Percentiles rank a stretch among this genome's conserved stretches.
These are phyloP conservation scores for Lamellibrachia columna DNA, from an alignment of 2,888 invertebrate genomes.

Conservation along the genomic window DNA sequence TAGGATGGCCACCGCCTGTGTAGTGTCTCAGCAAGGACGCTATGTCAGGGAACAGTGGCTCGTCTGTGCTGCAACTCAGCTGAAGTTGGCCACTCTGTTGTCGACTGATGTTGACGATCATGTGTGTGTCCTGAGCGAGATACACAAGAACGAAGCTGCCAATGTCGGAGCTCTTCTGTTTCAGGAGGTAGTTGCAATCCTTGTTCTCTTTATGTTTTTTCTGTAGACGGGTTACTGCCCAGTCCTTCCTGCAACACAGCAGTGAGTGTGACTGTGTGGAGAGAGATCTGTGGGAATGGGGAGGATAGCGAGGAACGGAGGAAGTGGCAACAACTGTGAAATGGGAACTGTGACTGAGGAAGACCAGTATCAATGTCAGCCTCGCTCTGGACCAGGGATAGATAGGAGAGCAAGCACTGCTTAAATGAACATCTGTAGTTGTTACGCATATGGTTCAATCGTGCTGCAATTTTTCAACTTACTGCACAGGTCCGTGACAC, in stretches of 20 bases:
- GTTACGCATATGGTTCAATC: neutral
- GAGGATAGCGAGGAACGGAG: too few relatives aligned
- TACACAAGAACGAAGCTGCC: constrained; percentile 32
- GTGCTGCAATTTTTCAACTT: neutral
- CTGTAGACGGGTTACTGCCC: constrained; percentile 33
- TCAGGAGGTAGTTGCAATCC: constrained; percentile 34
- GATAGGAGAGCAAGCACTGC: too few relatives aligned
- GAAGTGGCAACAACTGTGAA: too few relatives aligned
- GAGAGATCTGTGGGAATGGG: too few relatives aligned
- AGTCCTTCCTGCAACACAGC: constrained; percentile 31
- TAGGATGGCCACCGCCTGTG: neutral
- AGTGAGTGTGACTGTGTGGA: neutral
- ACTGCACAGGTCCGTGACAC: constrained; percentile 41
- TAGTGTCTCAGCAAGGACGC: neutral
- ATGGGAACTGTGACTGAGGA: too few relatives aligned
- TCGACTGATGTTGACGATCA: neutral
- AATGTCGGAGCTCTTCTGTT: constrained; percentile 28
- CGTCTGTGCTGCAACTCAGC: neutral
- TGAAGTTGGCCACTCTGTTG: neutral
- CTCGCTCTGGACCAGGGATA: too few relatives aligned
- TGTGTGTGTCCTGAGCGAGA: neutral
- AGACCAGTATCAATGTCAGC: too few relatives aligned
- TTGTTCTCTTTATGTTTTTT: constrained; percentile 26
- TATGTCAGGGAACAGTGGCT: neutral
- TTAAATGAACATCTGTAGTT: too few relatives aligned